Conservation (phyloP, 1,140 invertebrate genomes). For the Sitophilus oryzae region DNA sequence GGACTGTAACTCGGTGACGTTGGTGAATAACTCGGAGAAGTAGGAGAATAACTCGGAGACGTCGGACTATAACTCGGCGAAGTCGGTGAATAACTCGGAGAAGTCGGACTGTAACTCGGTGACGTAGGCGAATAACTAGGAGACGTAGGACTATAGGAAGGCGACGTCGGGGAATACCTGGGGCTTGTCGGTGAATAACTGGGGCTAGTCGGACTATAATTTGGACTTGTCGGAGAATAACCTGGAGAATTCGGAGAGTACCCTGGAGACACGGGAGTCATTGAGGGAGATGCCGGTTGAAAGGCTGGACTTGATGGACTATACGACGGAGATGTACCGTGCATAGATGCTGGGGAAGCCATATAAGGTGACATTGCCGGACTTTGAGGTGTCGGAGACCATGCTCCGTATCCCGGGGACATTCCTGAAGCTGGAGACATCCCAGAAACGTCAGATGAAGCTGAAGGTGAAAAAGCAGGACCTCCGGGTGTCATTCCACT, state of each 20-base stretch:
- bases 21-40: constrained; percentile 65
- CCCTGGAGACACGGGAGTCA: constrained; percentile 70
- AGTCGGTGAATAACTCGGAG: constrained; percentile 66
- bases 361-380: constrained; percentile 75
- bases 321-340: constrained; percentile 58
- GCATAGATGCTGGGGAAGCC: constrained; percentile 51
- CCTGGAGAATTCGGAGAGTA: constrained; percentile 73
- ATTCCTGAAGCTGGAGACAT: background rate
- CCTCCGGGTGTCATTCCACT: constrained; percentile 95
- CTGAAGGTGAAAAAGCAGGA: constrained; percentile 93
- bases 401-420: constrained; percentile 65
- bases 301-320: constrained; percentile 73
- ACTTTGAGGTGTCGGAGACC: constrained; percentile 76
- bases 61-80: constrained; percentile 63
- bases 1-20: constrained; percentile 65
- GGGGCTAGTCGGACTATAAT: constrained; percentile 66
- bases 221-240: constrained; percentile 75
- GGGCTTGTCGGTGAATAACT: constrained; percentile 65
- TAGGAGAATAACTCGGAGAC: constrained; percentile 62
- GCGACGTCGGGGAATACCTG: constrained; percentile 64
- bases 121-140: constrained; percentile 65
- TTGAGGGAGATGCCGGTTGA: constrained; percentile 62
- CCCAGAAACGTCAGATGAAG: constrained; percentile 64
- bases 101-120: constrained; percentile 61
- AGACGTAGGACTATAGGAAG: constrained; percentile 65